Evolutionary conservation across 2,888 invertebrate genomes (phyloP), one percentile per base, ranked within the genome.

Genomic region (Pseudococcus longispinus): DNA sequence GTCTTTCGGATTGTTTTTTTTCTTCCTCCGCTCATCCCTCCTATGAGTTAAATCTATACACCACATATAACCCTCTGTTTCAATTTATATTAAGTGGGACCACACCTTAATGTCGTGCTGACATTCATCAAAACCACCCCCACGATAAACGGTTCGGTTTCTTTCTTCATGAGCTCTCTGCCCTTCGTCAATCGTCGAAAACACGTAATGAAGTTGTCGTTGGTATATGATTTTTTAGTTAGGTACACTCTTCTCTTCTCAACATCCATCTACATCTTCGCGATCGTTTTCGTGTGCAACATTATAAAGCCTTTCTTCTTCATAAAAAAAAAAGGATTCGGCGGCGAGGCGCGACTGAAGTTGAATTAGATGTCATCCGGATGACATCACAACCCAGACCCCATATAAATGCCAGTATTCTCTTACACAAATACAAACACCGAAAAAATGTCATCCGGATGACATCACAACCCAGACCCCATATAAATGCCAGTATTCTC

Each of bases 21-120:
- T 23, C 26, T 37, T 18, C 1, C 77, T 18, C 20, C 1, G 13
- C 77, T 77, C 9, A 18, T 23, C 77, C 26, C 1, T 37, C 37
- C 37, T 37, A 37, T 37, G 37, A 8, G 37, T 37, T 32, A 77
- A 77, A 77, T 32, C 77, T 32, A 80, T 13, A 9, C 9, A 80
- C 37, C 37, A n/a, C 32, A 70, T 23, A 60, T 60, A 74, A 74
- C 74, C 74, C 74, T 74, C 77, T 80, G 37, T 80, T 80, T 80
- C 77, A 80, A 80, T 80, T 80, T 80, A 80, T 80, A 80, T 80
- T 80, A 80, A 80, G 77, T 80, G 77, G 77, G 18, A 80, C 77
- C 77, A 80, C 77, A 80, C 77, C 77, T 80, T 80, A 80, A 80
- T 80, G 77, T 80, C 77, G 77, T 80, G 77, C 77, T 80, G 77